Conservation (phyloP, 30 jellyfish, hydroid and myxozoan species). For the Aurelia aurita complex sp. Pacific region DNA sequence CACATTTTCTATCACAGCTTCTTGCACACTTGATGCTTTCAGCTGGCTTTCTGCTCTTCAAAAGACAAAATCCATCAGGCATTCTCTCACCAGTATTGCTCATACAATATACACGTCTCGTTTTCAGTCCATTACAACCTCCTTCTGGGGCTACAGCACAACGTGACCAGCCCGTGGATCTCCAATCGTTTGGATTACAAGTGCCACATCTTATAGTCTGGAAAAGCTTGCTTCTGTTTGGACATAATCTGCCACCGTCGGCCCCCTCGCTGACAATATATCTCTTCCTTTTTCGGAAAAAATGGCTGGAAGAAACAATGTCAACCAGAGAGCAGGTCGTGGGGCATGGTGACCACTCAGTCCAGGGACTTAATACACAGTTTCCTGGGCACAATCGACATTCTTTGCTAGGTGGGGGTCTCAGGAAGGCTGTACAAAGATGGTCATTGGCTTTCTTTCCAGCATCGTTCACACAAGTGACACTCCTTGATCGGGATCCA, state of each 20-base stretch:
- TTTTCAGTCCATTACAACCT: constrained; percentile 47
- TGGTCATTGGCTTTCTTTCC: constrained; percentile 30
- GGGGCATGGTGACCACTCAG: constrained; percentile 70
- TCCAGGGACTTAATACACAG: constrained; percentile 69
- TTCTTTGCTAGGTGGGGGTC: constrained; percentile 44
- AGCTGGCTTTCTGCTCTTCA: constrained; percentile 32
- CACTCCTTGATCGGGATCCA: constrained; percentile 21
- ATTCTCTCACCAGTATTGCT: constrained; percentile 4
- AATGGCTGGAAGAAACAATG: neutral
- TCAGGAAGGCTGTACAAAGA: constrained; percentile 49
- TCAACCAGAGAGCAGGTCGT: constrained; percentile 10
- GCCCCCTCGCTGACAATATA: constrained; percentile 11
- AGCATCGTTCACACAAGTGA: constrained; percentile 37
- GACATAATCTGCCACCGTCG: constrained; percentile 58
- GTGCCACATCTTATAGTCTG: constrained; percentile 30
- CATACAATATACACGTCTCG: constrained; percentile 50
- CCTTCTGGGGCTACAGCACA: constrained; percentile 31
- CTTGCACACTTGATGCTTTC: constrained; percentile 35
- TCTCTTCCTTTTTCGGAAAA: constrained; percentile 37
- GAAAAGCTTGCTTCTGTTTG: neutral
- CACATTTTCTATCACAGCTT: constrained; percentile 24
- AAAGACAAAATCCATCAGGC: constrained; percentile 46
- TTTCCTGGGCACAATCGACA: constrained; percentile 56
- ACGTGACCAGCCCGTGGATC: constrained; percentile 29
- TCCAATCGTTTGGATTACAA: constrained; percentile 46